Evolutionary conservation across 2,888 invertebrate genomes (phyloP).

Genomic region (Drosophila falleni): DNA sequence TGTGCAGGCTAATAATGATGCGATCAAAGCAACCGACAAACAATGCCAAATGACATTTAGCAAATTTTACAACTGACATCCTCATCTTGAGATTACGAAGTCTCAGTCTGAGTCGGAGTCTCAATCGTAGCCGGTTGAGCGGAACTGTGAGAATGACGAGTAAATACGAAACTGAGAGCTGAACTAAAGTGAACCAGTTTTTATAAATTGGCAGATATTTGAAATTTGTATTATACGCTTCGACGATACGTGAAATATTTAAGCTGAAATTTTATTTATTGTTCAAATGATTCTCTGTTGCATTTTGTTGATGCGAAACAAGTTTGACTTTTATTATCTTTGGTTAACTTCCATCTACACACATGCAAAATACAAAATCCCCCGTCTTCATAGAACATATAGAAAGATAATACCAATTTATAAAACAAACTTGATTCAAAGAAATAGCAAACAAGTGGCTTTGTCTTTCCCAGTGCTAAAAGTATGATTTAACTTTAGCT

Average conservation of each 20-base stretch:
- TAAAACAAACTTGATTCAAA: not conserved
- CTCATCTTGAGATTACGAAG: constrained; percentile 32
- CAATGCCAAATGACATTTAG: constrained; percentile 39
- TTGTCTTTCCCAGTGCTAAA: constrained; percentile 6
- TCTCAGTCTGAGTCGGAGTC: not conserved
- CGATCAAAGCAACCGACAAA: constrained; percentile 15
- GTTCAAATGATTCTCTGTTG: constrained; percentile 33
- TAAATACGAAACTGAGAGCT: not conserved
- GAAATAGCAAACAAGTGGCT: constrained; percentile 63
- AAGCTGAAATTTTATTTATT: constrained; percentile 58
- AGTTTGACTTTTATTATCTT: constrained; percentile 46
- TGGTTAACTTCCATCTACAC: constrained; percentile 8
- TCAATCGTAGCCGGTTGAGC: constrained; percentile 20
- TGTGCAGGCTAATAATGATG: constrained; percentile 4
- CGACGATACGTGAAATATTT: constrained; percentile 62
- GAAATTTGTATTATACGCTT: constrained; percentile 32
- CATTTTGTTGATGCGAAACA: constrained; percentile 60
- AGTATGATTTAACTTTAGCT: constrained; percentile 17
- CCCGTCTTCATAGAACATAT: not conserved
- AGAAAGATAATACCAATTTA: constrained; percentile 10
- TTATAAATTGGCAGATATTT: not conserved
- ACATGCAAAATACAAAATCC: not conserved
- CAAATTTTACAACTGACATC: constrained; percentile 45
- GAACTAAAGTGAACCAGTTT: constrained; percentile 44
- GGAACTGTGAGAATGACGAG: constrained; percentile 39